A percentile compares a stretch with the other conserved stretches of the same genome.
Evolutionary conservation across 2,797 vertebrate genomes (phyloP).

Genomic region (Enteromius paludinosus): DNA sequence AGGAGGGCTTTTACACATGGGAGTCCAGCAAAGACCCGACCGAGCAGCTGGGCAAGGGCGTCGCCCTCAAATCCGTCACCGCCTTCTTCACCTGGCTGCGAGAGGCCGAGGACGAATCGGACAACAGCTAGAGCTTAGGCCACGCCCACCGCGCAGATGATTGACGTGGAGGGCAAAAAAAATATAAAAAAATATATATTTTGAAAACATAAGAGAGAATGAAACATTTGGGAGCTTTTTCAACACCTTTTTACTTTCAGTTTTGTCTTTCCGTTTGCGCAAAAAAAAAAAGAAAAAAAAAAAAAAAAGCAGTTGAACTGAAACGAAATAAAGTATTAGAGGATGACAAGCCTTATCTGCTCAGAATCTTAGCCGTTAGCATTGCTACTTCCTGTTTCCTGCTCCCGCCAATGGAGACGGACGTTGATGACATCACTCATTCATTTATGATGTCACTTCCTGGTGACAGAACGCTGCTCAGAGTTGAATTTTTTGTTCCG

Average conservation of each 20-base stretch:
- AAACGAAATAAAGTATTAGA: constrained; percentile 56
- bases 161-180: constrained; percentile 8
- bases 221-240: constrained; percentile 74
- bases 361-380: constrained; percentile 53
- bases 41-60: constrained; percentile 94
- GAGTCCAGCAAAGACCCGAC: constrained; percentile 93
- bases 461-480: constrained; percentile 52
- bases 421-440: constrained; percentile 13
- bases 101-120: constrained; percentile 92
- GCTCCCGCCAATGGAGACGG: constrained; percentile 42
- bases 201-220: constrained; percentile 34
- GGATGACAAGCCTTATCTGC: constrained; percentile 60
- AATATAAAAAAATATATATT: not conserved
- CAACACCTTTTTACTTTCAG: constrained; percentile 61
- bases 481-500: constrained; percentile 50
- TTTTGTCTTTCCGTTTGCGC: constrained; percentile 57
- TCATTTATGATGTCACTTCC: constrained; percentile 25
- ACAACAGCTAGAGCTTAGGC: constrained; percentile 86
- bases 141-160: constrained; percentile 23
- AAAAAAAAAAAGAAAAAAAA: constrained; percentile 53
- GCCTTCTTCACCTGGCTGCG: constrained; percentile 97
- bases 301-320: constrained; percentile 73
- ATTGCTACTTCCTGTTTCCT: constrained; percentile 55
- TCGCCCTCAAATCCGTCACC: constrained; percentile 96
- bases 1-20: constrained; percentile 97